phyloP scores from a whole-genome alignment of 2,888 invertebrate genomes.

The Taphrorychus bicolor region DNA sequence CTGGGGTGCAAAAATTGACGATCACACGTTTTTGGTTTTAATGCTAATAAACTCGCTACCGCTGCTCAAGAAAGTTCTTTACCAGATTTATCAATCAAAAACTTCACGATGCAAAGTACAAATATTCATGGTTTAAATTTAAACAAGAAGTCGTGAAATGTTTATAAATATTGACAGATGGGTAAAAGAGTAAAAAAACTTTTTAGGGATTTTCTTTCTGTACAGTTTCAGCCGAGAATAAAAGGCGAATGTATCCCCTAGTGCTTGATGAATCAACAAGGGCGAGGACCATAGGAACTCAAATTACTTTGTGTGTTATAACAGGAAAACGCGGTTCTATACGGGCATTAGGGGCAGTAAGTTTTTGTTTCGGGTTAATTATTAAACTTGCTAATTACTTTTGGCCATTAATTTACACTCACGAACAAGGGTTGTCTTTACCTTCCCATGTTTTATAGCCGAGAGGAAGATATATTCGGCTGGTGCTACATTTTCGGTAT shows the following conservation, averaged over 20 bases:
- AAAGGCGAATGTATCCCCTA: not conserved
- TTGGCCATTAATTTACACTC: not conserved
- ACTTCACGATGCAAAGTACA: no score
- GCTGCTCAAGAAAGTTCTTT: no score
- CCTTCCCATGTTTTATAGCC: not conserved
- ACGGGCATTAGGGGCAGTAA: not conserved
- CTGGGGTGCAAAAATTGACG: not conserved
- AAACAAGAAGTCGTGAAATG: no score
- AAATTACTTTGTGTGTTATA: not conserved
- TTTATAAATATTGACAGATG: no score
- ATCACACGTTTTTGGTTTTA: not conserved
- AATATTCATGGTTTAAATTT: no score
- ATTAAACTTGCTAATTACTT: not conserved
- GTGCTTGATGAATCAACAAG: not conserved
- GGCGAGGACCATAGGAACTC: not conserved
- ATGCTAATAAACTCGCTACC: no score
- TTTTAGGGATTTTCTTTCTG: no score
- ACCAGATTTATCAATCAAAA: no score
- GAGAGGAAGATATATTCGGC: not conserved
- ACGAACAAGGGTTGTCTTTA: not conserved
- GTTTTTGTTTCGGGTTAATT: not conserved
- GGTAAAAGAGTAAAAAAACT: no score
- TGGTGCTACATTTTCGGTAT: no score
- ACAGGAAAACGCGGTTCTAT: not conserved
- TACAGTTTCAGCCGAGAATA: not conserved